Conservation (phyloP, 2,797 vertebrate genomes). For the Lutjanus campechanus region DNA sequence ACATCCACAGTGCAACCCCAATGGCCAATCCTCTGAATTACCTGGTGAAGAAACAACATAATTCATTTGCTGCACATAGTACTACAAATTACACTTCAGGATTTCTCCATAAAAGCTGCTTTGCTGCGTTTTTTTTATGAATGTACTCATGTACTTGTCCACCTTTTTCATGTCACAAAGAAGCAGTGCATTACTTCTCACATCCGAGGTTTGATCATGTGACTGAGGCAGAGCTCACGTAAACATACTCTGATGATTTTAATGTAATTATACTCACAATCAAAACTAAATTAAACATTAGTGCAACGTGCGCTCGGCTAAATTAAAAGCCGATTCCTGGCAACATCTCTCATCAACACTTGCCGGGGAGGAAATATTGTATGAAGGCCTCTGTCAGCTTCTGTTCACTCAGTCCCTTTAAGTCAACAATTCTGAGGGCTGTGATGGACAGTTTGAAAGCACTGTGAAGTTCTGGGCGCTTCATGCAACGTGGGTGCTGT, state of each 20-base stretch:
- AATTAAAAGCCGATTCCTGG: background rate
- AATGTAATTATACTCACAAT: background rate
- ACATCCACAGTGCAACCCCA: background rate
- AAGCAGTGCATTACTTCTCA: background rate
- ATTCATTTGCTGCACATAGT: background rate
- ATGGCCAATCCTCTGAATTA: background rate
- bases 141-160: background rate
- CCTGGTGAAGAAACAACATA: background rate
- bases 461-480: background rate
- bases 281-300: background rate
- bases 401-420: background rate
- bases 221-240: background rate
- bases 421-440: background rate
- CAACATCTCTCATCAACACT: background rate
- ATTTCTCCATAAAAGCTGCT: background rate
- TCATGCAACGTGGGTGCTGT: no score
- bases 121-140: background rate
- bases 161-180: constrained; percentile 15
- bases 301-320: background rate
- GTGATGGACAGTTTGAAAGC: background rate
- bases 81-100: background rate
- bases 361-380: background rate
- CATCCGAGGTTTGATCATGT: background rate
- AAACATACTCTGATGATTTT: constrained; percentile 2
- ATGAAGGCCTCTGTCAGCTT: background rate